Evolutionary conservation across 2,797 vertebrate species (phyloP).

Genomic region (Uromys caudimaculatus): DNA sequence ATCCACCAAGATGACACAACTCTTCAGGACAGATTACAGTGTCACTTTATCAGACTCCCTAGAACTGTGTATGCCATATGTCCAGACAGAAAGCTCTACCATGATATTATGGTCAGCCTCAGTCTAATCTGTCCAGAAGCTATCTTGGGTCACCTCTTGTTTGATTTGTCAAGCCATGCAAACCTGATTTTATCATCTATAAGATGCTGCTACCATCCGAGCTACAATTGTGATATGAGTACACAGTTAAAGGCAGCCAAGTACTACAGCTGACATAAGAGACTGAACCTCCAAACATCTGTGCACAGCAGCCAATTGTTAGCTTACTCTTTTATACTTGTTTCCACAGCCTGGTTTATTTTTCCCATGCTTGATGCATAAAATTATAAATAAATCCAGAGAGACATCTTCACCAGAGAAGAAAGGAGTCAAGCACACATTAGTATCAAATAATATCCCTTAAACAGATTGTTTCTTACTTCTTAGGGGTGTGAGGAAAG

Average conservation of each 20-base stretch:
- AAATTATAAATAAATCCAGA: constrained; percentile 46
- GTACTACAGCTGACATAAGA: not conserved
- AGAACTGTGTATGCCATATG: not conserved
- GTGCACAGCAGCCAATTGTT: not conserved
- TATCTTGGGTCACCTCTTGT: not conserved
- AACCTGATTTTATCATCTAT: not conserved
- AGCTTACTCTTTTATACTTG: not conserved
- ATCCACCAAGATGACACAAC: not conserved
- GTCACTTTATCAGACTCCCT: not conserved
- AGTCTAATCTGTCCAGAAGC: not conserved
- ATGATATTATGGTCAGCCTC: not conserved
- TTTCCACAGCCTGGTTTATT: constrained; percentile 35
- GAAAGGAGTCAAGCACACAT: constrained; percentile 23
- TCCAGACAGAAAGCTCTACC: not conserved
- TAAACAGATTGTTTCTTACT: not conserved
- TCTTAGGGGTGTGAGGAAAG: not conserved
- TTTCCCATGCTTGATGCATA: not conserved
- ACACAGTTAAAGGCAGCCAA: not conserved
- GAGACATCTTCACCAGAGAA: not conserved
- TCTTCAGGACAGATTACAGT: not conserved
- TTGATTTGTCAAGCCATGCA: constrained; percentile 30
- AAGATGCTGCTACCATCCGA: not conserved
- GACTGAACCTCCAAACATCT: not conserved
- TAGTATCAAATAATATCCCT: not conserved
- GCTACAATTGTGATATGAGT: not conserved